Percentiles rank a stretch among this genome's conserved stretches.
phyloP scores from a whole-genome alignment of 2,797 vertebrate genomes.

The Ispidina picta region DNA sequence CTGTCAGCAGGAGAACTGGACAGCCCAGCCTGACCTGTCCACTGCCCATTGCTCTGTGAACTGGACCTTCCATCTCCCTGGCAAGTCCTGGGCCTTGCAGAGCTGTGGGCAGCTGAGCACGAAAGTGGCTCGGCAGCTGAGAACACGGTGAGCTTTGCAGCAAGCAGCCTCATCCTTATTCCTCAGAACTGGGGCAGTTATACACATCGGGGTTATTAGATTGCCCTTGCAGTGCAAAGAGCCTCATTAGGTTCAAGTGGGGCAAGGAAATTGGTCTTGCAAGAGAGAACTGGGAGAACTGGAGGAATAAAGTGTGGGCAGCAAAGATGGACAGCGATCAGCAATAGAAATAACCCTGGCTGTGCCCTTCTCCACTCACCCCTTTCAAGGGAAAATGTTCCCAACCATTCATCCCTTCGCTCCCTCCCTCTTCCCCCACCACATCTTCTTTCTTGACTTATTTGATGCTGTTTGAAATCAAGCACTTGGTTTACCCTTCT shows the following conservation, averaged over 20 bases:
- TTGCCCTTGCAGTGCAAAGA: neutral
- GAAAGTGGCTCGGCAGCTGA: neutral
- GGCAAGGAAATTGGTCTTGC: neutral
- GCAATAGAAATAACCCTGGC: neutral
- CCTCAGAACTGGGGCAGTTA: neutral
- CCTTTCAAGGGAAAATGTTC: neutral
- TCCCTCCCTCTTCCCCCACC: conserved; percentile 1
- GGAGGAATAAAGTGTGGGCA: neutral
- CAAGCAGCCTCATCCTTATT: neutral
- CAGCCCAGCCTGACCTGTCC: neutral
- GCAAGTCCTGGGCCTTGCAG: neutral
- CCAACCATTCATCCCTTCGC: neutral
- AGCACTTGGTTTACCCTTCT: conserved; percentile 64
- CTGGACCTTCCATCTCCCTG: neutral
- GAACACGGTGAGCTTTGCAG: neutral
- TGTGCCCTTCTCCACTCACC: neutral
- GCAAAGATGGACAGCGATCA: neutral
- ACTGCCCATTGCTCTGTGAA: neutral
- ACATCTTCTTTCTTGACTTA: neutral
- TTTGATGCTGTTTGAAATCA: conserved; percentile 59
- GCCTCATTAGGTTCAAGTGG: neutral
- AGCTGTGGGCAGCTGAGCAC: neutral
- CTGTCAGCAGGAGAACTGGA: neutral
- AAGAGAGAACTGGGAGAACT: neutral
- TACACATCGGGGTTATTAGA: neutral